Evolutionary conservation across 2,888 invertebrate genomes (phyloP), one percentile per base, ranked within the genome.

Genomic region (Scrobipalpa costella): DNA sequence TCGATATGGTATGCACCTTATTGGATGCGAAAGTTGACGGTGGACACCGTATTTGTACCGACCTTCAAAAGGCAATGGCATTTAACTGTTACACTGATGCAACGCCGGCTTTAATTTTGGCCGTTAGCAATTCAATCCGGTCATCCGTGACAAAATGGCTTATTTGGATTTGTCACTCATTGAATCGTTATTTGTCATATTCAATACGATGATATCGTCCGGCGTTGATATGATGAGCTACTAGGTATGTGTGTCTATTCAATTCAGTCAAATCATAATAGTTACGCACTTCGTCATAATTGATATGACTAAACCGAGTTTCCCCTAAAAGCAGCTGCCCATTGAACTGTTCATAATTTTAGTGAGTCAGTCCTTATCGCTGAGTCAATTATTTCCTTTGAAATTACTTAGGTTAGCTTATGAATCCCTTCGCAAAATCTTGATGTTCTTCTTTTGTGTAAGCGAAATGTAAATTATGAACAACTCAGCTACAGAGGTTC

Each of bases 1-100:
- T 80, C 75, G 73, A 81, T 86, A 84, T 80, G 83, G 85, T 71
- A 70, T 79, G 81, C 78, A 79, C 84, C 85, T 80, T 85, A 84
- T 84, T 79, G 73, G 77, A 78, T 76, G 78, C 80, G 85, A 86
- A 87, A 87, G 84, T 79, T 73, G 76, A 76, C 74, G 67, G 72
- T 68, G 61, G 65, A 7, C 33, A 33, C 59, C 57, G 59, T 44
- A 59, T 13, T 27, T 63, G 59, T 63, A 66, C 67, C 71, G 77
- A 78, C 82, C 81, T 80, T 80, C 75, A 71, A 71, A 77, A 73
- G 73, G 76, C 71, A 66, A 67, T 72, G 70, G 68, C 70, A 73
- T 74, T 62, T 63, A 61, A 61, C 61, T 62, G 63, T 65, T 62
- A 44, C 59, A 59, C 44, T 65, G 52, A 27, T 44, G 59, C 52